phyloP scores from a whole-genome alignment of 1,140 invertebrate genomes.

The Pogonomyrmex barbatus region DNA sequence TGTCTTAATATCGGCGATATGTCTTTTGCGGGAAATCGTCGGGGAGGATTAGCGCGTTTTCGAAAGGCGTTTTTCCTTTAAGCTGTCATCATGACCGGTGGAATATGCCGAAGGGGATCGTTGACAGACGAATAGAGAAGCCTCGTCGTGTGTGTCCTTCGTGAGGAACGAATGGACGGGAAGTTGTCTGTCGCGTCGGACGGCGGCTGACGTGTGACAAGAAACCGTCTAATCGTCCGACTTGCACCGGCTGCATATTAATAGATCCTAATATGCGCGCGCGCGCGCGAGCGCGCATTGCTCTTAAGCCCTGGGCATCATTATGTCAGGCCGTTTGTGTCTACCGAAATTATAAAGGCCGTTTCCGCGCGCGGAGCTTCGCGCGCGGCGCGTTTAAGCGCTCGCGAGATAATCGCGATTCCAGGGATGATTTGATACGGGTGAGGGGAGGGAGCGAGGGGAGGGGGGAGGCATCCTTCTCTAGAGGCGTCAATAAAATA shows the following conservation, averaged over 20 bases:
- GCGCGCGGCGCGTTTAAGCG: neutral
- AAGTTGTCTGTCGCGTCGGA: constrained; percentile 61
- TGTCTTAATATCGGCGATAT: neutral
- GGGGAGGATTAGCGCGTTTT: constrained; percentile 21
- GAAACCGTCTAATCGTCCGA: constrained; percentile 80
- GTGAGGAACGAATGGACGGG: constrained; percentile 66
- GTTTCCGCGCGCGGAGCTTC: constrained; percentile 5
- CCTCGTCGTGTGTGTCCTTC: constrained; percentile 49
- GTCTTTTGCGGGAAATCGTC: constrained; percentile 15
- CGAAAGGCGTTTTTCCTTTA: constrained; percentile 26
- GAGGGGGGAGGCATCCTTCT: neutral
- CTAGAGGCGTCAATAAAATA: constrained; percentile 36
- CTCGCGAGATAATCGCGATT: neutral
- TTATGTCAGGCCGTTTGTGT: constrained; percentile 73
- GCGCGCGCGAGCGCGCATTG: constrained; percentile 64
- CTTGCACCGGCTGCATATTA: constrained; percentile 81
- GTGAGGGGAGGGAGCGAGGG: neutral
- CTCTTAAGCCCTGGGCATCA: constrained; percentile 68
- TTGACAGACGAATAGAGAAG: constrained; percentile 75
- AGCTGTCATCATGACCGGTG: constrained; percentile 11
- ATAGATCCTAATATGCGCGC: constrained; percentile 81
- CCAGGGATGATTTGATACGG: neutral
- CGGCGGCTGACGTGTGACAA: constrained; percentile 80
- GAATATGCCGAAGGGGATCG: constrained; percentile 60
- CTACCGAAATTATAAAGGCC: constrained; percentile 66